Conservation (phyloP, 2,888 invertebrate genomes). For the Spialia ferax region DNA sequence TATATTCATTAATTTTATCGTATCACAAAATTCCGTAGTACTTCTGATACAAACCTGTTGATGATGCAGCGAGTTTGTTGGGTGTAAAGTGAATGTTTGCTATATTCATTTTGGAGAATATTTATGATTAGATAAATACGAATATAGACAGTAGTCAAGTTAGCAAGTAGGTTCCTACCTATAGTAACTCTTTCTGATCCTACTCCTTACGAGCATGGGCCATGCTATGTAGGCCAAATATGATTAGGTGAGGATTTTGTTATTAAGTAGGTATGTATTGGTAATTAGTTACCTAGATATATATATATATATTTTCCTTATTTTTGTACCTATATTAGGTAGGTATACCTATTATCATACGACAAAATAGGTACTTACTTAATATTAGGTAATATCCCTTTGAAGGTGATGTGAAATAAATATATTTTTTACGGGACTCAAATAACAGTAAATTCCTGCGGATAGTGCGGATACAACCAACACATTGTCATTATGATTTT, state of each 20-base stretch:
- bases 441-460: conserved; percentile 43
- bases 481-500: conserved; percentile 51
- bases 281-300: no score
- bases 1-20: conserved; percentile 34
- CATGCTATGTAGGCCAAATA: no score
- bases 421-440: conserved; percentile 25
- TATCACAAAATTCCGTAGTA: conserved; percentile 14
- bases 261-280: no score
- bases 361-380: no score
- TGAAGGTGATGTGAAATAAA: not conserved
- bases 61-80: conserved; percentile 6
- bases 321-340: no score
- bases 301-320: no score
- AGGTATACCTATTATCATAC: no score
- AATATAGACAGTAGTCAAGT: no score
- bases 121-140: conserved; percentile 10
- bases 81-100: conserved; percentile 9
- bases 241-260: no score
- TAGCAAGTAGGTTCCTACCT: not conserved
- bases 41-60: conserved; percentile 21
- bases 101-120: conserved; percentile 6
- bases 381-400: not conserved
- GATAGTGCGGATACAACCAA: conserved; percentile 49
- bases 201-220: no score
- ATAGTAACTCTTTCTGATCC: no score